phyloP scores from a whole-genome alignment of 2,888 invertebrate genomes.

The Julus scandinavius region DNA sequence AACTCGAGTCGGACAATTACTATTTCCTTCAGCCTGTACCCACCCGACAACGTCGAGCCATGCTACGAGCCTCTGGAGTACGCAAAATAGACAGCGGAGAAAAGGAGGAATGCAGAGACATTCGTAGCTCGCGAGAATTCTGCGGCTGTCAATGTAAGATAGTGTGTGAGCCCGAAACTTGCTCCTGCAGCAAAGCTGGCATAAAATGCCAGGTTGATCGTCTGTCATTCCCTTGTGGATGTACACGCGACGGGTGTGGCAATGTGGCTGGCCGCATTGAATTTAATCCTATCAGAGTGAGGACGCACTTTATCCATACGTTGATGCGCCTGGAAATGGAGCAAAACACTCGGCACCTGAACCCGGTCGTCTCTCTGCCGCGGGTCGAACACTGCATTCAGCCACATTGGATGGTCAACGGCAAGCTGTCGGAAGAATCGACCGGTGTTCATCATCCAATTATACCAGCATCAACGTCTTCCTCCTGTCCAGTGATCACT shows the following conservation, averaged over 20 bases:
- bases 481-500: background rate
- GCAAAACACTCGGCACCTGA: background rate
- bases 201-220: constrained; percentile 98
- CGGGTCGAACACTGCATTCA: constrained; percentile 4
- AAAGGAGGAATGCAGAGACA: constrained; percentile 93
- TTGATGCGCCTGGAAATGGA: constrained; percentile 91
- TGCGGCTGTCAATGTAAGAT: constrained; percentile 94
- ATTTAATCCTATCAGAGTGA: constrained; percentile 93
- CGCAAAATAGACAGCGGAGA: constrained; percentile 92
- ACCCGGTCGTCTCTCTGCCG: constrained; percentile 26
- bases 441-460: background rate
- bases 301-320: constrained; percentile 97
- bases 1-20: constrained; percentile 87
- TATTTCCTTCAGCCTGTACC: constrained; percentile 92
- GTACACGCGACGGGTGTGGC: constrained; percentile 91
- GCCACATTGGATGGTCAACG: background rate
- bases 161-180: constrained; percentile 94
- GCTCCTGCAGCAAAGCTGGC: constrained; percentile 92
- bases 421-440: background rate
- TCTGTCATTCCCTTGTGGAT: constrained; percentile 95
- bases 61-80: constrained; percentile 91
- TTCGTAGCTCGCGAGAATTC: constrained; percentile 89
- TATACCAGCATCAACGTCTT: constrained; percentile 13
- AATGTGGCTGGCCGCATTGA: constrained; percentile 94
- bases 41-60: constrained; percentile 86